Evolutionary conservation across 2,113 vertebrate genomes (phyloP).

Genomic region (Fukomys damarensis): DNA sequence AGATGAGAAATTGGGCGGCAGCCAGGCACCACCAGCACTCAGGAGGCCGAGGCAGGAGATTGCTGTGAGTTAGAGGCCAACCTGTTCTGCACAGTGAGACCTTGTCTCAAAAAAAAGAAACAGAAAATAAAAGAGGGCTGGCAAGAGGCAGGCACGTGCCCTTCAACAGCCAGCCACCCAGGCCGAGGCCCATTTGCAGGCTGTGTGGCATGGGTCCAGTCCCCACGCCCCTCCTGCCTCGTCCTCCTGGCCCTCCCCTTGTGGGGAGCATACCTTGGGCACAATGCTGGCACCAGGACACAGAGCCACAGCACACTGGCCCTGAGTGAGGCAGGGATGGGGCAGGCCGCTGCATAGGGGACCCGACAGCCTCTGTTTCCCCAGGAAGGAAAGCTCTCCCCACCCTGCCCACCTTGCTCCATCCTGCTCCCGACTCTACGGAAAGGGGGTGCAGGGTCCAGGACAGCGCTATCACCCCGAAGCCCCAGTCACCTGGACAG

Average conservation of each 20-base stretch:
- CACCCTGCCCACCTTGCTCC: too few relatives aligned
- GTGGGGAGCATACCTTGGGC: not conserved
- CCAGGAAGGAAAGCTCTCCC: not conserved
- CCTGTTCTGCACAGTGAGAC: not conserved
- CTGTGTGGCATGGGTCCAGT: not conserved
- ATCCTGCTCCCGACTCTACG: not conserved
- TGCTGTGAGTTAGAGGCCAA: not conserved
- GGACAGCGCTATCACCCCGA: not conserved
- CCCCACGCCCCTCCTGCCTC: fast-evolving
- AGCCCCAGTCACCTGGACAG: not conserved
- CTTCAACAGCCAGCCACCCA: not conserved
- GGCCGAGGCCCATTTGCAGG: not conserved
- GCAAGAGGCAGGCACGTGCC: not conserved
- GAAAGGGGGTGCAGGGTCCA: not conserved
- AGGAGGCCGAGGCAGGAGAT: not conserved
- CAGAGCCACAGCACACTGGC: too few relatives aligned
- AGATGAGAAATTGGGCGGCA: not conserved
- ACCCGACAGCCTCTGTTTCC: too few relatives aligned
- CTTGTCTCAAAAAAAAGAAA: not conserved
- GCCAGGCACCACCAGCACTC: not conserved
- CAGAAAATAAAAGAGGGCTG: too few relatives aligned
- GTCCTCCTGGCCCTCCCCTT: not conserved
- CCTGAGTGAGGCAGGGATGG: not conserved
- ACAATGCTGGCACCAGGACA: not conserved
- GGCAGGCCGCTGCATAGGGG: too few relatives aligned